Evolutionary conservation across 2,113 vertebrate genomes (phyloP).

Genomic region (Macquaria australasica): DNA sequence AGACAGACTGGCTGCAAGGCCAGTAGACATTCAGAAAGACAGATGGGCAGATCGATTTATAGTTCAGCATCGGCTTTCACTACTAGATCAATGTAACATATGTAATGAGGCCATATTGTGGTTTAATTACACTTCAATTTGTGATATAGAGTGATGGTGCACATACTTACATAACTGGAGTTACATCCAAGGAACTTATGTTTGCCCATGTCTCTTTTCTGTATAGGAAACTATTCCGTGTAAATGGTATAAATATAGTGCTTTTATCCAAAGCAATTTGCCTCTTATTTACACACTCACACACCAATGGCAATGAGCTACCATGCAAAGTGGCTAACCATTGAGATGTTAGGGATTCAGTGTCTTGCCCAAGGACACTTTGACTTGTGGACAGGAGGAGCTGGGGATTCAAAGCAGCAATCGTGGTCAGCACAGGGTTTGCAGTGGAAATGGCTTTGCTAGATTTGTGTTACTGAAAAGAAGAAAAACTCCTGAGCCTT

Average conservation of each 20-base stretch:
- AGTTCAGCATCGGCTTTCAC: not conserved
- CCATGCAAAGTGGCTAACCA: too few species aligned
- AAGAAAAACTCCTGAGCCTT: too few species aligned
- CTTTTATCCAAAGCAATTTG: not conserved
- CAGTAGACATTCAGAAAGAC: slow-evolving; percentile 12
- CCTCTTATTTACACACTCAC: not conserved
- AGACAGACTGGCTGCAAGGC: not conserved
- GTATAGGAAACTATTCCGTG: not conserved
- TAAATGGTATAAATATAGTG: not conserved
- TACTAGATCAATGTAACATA: not conserved
- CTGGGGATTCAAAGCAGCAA: too few species aligned
- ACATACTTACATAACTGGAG: too few species aligned
- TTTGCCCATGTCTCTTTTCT: not conserved
- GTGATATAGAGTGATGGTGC: not conserved
- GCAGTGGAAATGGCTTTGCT: too few species aligned
- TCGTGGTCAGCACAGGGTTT: too few species aligned
- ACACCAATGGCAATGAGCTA: too few species aligned
- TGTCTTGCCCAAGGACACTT: too few species aligned
- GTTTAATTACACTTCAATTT: not conserved
- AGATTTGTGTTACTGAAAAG: too few species aligned
- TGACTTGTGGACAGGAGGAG: too few species aligned
- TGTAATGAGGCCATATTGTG: not conserved
- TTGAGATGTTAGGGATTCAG: too few species aligned
- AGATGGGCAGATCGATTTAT: not conserved
- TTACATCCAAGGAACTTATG: too few species aligned